Evolutionary conservation across 2,888 invertebrate species (phyloP).

Genomic region (Parnassius smintheus): DNA sequence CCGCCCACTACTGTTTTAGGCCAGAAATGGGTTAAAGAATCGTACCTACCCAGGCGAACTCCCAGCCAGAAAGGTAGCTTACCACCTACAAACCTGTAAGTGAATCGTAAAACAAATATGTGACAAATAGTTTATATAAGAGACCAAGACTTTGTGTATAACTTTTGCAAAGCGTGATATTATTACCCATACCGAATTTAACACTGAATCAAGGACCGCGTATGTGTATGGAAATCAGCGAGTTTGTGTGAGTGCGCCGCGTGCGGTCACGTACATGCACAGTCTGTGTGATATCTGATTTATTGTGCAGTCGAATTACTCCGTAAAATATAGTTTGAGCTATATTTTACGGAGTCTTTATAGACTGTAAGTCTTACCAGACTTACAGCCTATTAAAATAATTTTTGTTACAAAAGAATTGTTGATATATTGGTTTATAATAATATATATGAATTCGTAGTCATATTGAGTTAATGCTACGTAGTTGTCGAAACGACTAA

Average conservation of each 20-base stretch:
- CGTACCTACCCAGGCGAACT: no score
- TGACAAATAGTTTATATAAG: no score
- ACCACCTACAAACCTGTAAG: no score
- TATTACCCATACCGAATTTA: constrained; percentile 2
- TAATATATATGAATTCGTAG: constrained; percentile 7
- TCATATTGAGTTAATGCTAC: constrained; percentile 21
- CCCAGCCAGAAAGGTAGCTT: no score
- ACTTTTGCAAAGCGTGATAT: constrained; percentile 1
- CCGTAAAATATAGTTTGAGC: background rate
- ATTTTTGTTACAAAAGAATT: background rate
- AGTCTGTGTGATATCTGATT: constrained; percentile 53
- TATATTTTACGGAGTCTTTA: no score
- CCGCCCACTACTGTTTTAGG: no score
- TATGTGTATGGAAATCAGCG: constrained; percentile 47
- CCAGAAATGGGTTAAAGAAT: no score
- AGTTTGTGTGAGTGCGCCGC: constrained; percentile 24
- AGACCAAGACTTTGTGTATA: background rate
- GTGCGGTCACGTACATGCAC: constrained; percentile 41
- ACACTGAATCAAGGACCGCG: constrained; percentile 41
- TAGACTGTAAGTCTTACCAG: no score
- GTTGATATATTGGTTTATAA: background rate
- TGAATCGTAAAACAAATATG: no score
- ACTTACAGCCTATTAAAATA: background rate
- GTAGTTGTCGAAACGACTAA: constrained; percentile 47
- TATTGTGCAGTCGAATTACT: constrained; percentile 31